Conservation (phyloP, 1,140 invertebrate species). For the Brachionus rotundiformis region DNA sequence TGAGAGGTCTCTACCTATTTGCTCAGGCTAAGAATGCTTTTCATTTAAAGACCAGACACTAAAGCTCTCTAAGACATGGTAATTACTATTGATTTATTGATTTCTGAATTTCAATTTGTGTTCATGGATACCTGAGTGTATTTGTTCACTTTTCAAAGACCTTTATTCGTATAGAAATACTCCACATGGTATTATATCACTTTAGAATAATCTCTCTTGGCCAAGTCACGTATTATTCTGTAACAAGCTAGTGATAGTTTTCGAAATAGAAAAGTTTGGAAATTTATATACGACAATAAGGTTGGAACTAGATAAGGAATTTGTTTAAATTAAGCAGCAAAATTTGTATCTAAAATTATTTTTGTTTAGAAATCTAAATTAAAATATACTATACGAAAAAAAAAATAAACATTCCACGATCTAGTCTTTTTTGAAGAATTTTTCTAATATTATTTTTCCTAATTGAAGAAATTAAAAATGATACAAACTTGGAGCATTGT, state of each 20-base stretch:
- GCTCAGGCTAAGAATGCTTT: neutral
- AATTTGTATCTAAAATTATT: slow-evolving; percentile 33
- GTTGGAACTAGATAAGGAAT: slow-evolving; percentile 28
- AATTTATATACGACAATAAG: neutral
- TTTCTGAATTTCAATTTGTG: neutral
- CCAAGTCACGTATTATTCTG: neutral
- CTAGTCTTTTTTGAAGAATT: slow-evolving; percentile 21
- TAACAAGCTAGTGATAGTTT: neutral
- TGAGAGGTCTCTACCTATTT: neutral
- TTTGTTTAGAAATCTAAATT: slow-evolving; percentile 40
- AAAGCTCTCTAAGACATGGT: neutral
- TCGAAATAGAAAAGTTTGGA: neutral
- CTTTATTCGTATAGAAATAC: neutral
- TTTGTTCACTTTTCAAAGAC: neutral
- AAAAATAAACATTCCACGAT: slow-evolving; percentile 41
- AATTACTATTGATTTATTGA: slow-evolving; percentile 38
- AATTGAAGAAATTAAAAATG: slow-evolving; percentile 17
- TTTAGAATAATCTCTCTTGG: neutral
- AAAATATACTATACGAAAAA: slow-evolving; percentile 7
- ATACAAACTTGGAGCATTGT: slow-evolving; percentile 1
- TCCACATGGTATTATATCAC: neutral
- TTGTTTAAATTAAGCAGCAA: slow-evolving; percentile 19
- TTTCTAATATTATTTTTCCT: neutral
- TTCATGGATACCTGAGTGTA: slow-evolving; percentile 24
- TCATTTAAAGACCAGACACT: neutral